Evolutionary conservation across 1,140 invertebrate genomes (phyloP).

Genomic region (Lepidostoma basale): DNA sequence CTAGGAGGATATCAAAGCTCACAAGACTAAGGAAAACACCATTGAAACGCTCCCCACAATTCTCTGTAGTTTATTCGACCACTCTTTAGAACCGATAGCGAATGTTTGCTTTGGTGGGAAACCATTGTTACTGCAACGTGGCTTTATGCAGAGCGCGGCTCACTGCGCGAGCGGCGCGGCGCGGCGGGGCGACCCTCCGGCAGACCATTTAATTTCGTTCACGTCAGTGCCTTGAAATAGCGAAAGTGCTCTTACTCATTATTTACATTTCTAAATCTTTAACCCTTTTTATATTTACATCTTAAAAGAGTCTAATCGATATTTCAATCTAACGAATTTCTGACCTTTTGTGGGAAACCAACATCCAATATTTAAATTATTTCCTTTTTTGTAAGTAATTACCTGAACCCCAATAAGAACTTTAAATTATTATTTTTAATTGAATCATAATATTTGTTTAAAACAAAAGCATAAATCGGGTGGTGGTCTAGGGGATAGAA

Average conservation of each 20-base stretch:
- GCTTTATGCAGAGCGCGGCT: constrained; percentile 3
- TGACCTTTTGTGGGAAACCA: too few species aligned
- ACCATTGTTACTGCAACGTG: constrained; percentile 25
- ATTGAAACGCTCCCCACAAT: constrained; percentile 29
- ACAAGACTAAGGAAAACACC: constrained; percentile 36
- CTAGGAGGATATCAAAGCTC: constrained; percentile 26
- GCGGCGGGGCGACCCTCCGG: not conserved
- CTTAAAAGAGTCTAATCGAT: too few species aligned
- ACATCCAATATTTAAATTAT: too few species aligned
- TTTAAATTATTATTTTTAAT: too few species aligned
- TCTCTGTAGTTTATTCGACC: constrained; percentile 12
- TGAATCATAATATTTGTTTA: too few species aligned
- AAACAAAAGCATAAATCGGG: too few species aligned
- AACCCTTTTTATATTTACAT: too few species aligned
- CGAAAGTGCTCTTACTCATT: not conserved
- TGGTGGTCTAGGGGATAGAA: too few species aligned
- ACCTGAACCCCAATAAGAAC: too few species aligned
- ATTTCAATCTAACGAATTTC: too few species aligned
- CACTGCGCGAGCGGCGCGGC: not conserved
- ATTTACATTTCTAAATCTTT: too few species aligned
- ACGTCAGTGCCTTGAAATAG: not conserved
- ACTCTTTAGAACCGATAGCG: constrained; percentile 35
- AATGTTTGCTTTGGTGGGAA: constrained; percentile 26
- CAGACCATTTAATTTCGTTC: constrained; percentile 7
- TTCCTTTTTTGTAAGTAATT: too few species aligned